Base-by-base conservation (phyloP, 37 sponge, comb jelly and placozoan genomes). In the Chondrilla cf. caribensis region DNA sequence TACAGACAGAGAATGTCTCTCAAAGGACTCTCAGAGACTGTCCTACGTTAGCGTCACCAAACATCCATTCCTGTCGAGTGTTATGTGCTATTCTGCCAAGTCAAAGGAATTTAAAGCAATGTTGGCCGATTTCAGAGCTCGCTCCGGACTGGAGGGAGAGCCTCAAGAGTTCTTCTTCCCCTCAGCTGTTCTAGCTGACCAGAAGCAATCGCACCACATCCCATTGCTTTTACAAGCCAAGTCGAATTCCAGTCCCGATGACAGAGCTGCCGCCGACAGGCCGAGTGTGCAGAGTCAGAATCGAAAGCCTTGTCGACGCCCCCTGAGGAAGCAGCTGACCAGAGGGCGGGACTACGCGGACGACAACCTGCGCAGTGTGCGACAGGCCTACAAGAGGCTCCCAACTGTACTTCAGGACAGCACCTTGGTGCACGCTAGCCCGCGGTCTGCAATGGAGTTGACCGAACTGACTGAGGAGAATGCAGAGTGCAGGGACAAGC, bases 111-210 rank as follows among this genome's bases (percentile, higher is more conserved):
- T 87, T 73, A 82, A 86, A 64, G 76, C 93, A 17, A 85, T 81
- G 18, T 51, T 92, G 62, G 93, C 93, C 9, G 93, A 92, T 58
- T 92, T 65, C 73, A 81, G 89, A 57, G 83, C 93, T 0, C 32
- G 88, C 22, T 86, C 89, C 0, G 85, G 92, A 0, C 60, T 77
- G 17, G 25, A n/a, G 14, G 65, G 62, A 38, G 75, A 82, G 26
- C 37, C 38, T 3, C 42, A 82, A 24, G 33, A 38, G 40, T 88
- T 88, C 81, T 87, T 91, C 38, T 92, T 92, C 26, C 80, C 82
- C 9, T 73, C 89, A 38, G 86, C 89, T 2, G 37, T 28, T 2
- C 21, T 0, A n/a, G 70, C 85, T 39, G 38, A 84, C 2, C 80
- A 86, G 21, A 60, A 79, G 15, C 35, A 18, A n/a, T 17, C 68